Evolutionary conservation across 2,888 invertebrate species (phyloP), one percentile per base, ranked within the genome.

Genomic region (Hyppa rectilinea): DNA sequence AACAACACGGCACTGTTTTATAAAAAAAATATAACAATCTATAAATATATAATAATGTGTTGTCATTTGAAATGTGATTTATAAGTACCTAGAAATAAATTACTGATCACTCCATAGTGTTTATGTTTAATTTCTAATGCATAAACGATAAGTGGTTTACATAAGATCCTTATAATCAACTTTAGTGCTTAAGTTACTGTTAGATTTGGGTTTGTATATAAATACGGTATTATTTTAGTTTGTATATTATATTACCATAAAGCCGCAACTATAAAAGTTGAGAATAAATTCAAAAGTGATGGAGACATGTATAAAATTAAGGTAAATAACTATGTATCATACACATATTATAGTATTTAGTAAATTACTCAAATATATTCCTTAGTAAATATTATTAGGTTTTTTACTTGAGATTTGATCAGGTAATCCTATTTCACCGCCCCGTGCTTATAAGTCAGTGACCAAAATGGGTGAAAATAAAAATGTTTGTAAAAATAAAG

Each of bases 351-450:
- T 90, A 88, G 86, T 88, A 87, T 86, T 87, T 84, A 84, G 83
- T 87, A 88, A 89, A 87, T 90, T 90, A 92, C 89, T 92, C 89
- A 92, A 93, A 92, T 93, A 93, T 92, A 92, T 92, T 90, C 91
- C 89, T 89, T 91, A 90, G 89, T 89, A 89, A 81, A 83, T 82
- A 78, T 83, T 63, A 81, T 79, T 81, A 64, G 79, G 79, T 81
- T 79, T 81, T 82, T 79, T 78, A 58, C 60, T 77, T 74, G 9
- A 59, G n/a, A 23, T 40, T 45, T 63, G 1, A 26, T 26, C 6
- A 50, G 40, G n/a, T 26, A 12, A n/a, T 20, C 2, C 23, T 34
- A 20, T 40, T 60, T 43, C 5, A 29, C 29, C 14, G 58, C 20
- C 14, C 26, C 10, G 12, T 40, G 23, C 6, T 38, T 38, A 20